Conservation (phyloP, 2,113 vertebrate genomes). For the Phyllostomus hastatus region DNA sequence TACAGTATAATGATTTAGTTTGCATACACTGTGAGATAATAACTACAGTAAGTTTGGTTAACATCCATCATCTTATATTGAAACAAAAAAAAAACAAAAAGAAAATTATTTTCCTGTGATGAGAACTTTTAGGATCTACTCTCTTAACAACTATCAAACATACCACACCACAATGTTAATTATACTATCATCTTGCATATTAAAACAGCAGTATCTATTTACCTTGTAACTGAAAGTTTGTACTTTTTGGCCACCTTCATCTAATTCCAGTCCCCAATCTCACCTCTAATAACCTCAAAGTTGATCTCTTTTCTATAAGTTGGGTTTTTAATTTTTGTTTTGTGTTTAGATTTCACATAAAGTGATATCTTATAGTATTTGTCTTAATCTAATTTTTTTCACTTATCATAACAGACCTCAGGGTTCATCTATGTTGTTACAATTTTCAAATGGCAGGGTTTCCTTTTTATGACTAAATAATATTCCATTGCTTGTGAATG, state of each 20-base stretch:
- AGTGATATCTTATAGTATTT: neutral
- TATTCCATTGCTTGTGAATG: no score
- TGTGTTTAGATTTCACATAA: neutral
- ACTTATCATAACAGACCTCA: neutral
- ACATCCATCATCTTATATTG: neutral
- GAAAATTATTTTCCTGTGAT: neutral
- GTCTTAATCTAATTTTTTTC: neutral
- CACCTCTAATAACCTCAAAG: neutral
- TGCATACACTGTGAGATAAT: neutral
- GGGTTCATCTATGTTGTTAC: neutral
- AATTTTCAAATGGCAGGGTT: neutral
- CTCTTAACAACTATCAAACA: neutral
- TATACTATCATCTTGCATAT: neutral
- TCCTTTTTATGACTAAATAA: neutral
- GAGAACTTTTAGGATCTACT: neutral
- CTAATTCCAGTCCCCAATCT: neutral
- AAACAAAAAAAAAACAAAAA: neutral
- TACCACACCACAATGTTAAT: neutral
- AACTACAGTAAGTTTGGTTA: neutral
- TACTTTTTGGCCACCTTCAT: neutral
- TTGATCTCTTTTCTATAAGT: neutral
- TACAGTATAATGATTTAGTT: neutral
- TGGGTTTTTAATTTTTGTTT: neutral
- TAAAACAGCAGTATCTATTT: neutral
- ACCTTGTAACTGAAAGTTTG: neutral